Percentiles rank a stretch among this genome's conserved stretches.
These are phyloP conservation scores for Trichacis sp. DNA, from an alignment of 2,888 invertebrate species.

Conservation along the genomic window DNA sequence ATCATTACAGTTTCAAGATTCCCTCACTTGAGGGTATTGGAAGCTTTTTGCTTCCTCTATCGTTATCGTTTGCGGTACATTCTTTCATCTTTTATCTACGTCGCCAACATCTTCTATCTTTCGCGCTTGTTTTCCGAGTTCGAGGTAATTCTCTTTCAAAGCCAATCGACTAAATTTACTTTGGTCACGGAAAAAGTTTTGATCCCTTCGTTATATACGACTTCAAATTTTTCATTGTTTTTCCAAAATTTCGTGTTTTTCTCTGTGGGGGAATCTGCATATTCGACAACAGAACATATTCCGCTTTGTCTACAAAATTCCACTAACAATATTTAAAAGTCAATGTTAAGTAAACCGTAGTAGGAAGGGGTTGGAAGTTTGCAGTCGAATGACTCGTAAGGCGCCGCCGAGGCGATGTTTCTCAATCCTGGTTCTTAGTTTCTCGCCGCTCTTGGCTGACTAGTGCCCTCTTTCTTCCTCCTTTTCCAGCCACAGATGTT, in stretches of 20 bases:
- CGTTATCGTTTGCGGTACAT: neutral
- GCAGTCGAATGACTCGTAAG: constrained; percentile 1
- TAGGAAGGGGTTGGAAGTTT: constrained; percentile 1
- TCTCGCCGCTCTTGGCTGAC: constrained; percentile 10
- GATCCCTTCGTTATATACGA: neutral
- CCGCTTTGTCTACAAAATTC: constrained; percentile 13
- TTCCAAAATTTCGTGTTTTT: too few species aligned
- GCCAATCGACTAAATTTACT: neutral
- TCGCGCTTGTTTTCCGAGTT: neutral
- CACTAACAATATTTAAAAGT: constrained; percentile 29
- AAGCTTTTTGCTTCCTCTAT: neutral
- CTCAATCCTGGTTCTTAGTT: constrained; percentile 18
- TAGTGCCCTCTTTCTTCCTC: constrained; percentile 3
- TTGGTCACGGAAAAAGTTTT: neutral
- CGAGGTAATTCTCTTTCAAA: neutral
- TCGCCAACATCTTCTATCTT: neutral
- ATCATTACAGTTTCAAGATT: neutral
- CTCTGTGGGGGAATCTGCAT: too few species aligned
- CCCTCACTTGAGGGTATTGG: neutral
- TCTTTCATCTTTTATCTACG: neutral
- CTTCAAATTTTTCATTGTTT: too few species aligned
- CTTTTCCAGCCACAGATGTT: constrained; percentile 23
- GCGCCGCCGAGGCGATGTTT: constrained; percentile 19
- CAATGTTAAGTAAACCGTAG: constrained; percentile 7
- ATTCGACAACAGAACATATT: neutral